Evolutionary conservation across 2,113 vertebrate genomes (phyloP), one percentile per base, ranked within the genome.

Genomic region (Eretmochelys imbricata): DNA sequence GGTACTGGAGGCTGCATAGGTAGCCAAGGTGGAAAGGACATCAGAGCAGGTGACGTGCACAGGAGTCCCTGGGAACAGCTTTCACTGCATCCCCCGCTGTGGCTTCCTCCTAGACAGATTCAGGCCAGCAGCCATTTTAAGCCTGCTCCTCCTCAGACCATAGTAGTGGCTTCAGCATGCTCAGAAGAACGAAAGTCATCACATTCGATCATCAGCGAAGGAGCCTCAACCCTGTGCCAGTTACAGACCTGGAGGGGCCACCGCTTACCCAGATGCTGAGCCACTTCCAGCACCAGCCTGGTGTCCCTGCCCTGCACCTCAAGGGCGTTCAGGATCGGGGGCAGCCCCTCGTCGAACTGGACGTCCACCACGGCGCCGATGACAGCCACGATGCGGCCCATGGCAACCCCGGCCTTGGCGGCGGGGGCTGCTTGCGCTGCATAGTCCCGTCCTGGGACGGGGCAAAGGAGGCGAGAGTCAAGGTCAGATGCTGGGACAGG

Each of bases 291-390:
- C 96, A 99, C 99, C 59, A 99, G 99, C 91, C 99, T 98, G 82
- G 98, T 98, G 3, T 99, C 99, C 55, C 99, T 98, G 96, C 98
- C 99, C 55, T 99, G 95, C 31, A 99, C 99, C 92, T 99, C 99
- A 38, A 99, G 98, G 57, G 99, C 99, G 90, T 99, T 99, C 27
- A 99, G 98, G 93, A 99, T 99, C 72, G 99, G 99, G 38, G 99
- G 99, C 16, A 99, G 98, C 17, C 97, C 99, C 90, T 99, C 99
- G 16, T 99, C 99, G 85, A 99, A 99, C 98, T 99, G 99, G 94
- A 99, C 99, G 17, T 99, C 99, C 78, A 99, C 99, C 65, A 99
- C 99, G 7, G 99, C 99, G 2, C 99, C 99, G 87, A 99, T 99
- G 96, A 99, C 99, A 0, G 99, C 99, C 94, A 99, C 99, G 80